Evolutionary conservation across 2,797 vertebrate genomes (phyloP).

Genomic region (Phoxinus dragarum): DNA sequence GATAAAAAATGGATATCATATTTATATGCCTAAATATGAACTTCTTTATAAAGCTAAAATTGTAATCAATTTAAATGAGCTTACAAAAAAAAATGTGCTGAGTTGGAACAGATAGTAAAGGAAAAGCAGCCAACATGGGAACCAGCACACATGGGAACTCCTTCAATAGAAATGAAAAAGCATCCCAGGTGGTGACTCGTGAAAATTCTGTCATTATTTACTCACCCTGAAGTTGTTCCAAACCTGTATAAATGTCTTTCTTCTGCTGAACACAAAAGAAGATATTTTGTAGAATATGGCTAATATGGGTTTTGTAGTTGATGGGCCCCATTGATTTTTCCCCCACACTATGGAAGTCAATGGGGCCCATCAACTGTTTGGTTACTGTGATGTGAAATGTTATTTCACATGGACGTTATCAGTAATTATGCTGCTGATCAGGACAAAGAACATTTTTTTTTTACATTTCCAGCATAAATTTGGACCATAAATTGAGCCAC

Average conservation of each 20-base stretch:
- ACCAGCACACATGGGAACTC: not conserved
- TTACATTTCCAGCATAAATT: not conserved
- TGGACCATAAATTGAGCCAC: slow-evolving; percentile 2
- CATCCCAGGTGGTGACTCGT: not conserved
- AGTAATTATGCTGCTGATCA: slow-evolving; percentile 18
- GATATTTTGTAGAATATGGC: not conserved
- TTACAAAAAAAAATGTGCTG: not conserved
- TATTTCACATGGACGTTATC: slow-evolving; percentile 16
- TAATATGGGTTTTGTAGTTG: not conserved
- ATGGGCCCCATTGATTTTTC: too few species aligned
- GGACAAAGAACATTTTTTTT: not conserved
- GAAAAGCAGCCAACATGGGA: slow-evolving; percentile 7
- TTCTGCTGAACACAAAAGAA: not conserved
- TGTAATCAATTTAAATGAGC: slow-evolving; percentile 4
- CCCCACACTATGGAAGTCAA: too few species aligned
- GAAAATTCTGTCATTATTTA: not conserved
- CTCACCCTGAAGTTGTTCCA: not conserved
- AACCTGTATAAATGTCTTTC: not conserved
- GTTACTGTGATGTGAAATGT: not conserved
- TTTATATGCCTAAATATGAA: not conserved
- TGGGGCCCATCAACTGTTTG: too few species aligned
- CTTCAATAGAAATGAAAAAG: not conserved
- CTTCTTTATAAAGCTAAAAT: not conserved
- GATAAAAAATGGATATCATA: not conserved
- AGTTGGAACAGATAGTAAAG: not conserved